Percentiles rank a stretch among this genome's conserved stretches.
Evolutionary conservation across 2,113 vertebrate species (phyloP).

Genomic region (Salminus brasiliensis): DNA sequence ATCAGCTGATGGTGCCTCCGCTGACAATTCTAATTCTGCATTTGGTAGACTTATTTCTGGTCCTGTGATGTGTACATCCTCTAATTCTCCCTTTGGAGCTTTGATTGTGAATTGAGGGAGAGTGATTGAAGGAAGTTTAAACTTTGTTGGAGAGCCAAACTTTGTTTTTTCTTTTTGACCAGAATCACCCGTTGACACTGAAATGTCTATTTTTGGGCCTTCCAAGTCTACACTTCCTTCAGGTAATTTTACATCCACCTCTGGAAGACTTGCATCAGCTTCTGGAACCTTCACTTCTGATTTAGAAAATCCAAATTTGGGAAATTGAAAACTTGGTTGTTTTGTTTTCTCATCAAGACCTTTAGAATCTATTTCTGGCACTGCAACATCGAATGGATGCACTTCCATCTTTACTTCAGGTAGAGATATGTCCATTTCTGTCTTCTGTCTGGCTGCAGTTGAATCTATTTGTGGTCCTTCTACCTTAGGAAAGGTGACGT

Average conservation of each 20-base stretch:
- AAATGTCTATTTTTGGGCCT: background rate
- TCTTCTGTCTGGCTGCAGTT: conserved; percentile 27
- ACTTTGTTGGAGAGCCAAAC: conserved; percentile 45
- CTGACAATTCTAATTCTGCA: background rate
- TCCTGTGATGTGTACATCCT: conserved; percentile 30
- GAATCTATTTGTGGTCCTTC: no score
- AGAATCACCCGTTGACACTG: background rate
- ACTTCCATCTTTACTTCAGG: conserved; percentile 28
- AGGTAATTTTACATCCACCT: background rate
- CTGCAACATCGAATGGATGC: background rate
- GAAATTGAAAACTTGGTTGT: no score
- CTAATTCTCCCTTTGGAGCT: conserved; percentile 12
- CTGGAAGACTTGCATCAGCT: background rate
- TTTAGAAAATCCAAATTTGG: no score
- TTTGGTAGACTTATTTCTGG: conserved; percentile 14
- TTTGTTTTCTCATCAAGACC: conserved; percentile 20
- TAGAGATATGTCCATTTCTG: conserved; percentile 6
- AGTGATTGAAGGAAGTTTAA: conserved; percentile 59
- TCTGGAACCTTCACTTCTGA: no score
- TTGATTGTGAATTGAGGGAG: conserved; percentile 54
- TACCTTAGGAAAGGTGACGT: no score
- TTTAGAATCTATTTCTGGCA: background rate
- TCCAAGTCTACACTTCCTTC: background rate
- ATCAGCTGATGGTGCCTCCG: background rate
- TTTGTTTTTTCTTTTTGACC: background rate